Evolutionary conservation across 2,113 vertebrate genomes (phyloP), one percentile per base, ranked within the genome.

Genomic region (Seriola aureovittata): DNA sequence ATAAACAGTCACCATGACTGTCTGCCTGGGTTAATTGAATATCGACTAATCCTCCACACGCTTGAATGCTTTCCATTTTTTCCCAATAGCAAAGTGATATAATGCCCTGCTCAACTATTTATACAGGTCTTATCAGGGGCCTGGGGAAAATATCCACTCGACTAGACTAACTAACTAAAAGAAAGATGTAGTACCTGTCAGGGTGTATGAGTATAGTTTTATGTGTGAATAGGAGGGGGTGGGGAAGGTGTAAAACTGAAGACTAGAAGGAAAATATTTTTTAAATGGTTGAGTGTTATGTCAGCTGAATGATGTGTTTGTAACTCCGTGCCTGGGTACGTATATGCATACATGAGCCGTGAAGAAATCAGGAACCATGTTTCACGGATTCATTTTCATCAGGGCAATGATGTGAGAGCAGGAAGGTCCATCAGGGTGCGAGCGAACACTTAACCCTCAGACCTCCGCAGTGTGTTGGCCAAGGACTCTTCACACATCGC

Each of bases 21-120:
- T 85, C 88, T 87, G 80, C 80, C 76, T 77, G 64, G 89, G 89
- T 92, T 94, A 95, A 95, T 94, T 94, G 90, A 94, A 94, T 94
- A 95, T 95, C 63, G 94, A 95, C 91, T 89, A 83, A 84, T 93
- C 80, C 85, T 85, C 79, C 60, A 57, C 82, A 78, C 77, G 83
- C 78, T 77, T 65, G 81, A 92, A 90, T 76, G 68, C 81, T 79
- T 90, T 87, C 78, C 75, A 73, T 91, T 87, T 87, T 87, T 79
- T 55, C 71, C 75, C 74, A 85, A 86, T 75, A 85, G 83, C 63
- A 81, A 85, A 80, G 77, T 85, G 85, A 94, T 90, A 85, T 82
- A 87, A 89, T 46, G 81, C 58, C 36, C 42, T 54, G 55, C 74
- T 75, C 77, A 81, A 84, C 77, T 89, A 80, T 91, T 90, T 86